Evolutionary conservation across 2,797 vertebrate species (phyloP), one percentile per base, ranked within the genome.

Genomic region (Spinus pinus): DNA sequence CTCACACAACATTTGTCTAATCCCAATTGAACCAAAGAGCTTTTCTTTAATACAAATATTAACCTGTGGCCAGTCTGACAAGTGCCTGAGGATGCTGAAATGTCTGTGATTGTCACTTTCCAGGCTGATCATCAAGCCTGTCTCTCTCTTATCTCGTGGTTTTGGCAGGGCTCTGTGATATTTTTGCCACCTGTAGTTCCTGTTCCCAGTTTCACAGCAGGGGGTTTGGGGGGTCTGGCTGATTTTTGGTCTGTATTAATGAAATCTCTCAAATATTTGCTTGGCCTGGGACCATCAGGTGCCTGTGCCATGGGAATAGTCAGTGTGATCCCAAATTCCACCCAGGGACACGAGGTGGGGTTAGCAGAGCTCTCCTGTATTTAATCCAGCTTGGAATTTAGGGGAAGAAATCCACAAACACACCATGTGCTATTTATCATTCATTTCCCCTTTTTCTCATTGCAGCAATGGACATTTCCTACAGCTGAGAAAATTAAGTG

Each of bases 41-140:
- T 95, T 91, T 70, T 69, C 82, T 53, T 60, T 57, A 60, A 37
- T 46, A 39, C 58, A 88, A 27, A 73, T 66, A 81, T 39, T 81
- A 51, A 70, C 56, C 70, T 46, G 0, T 9, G 57, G 57, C 46
- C 60, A 14, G 1, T 31, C 74, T 15, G 51, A 2, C 46, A 84
- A 3, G 46, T 66, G 2, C 7, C 53, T 23, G 49, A 92, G 86
- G 90, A 58, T 77, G 60, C 89, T 14, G 50, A 69, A 69, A n/a
- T 22, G 0, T 22, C 37, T 9, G 57, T 10, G 78, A 13, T 56
- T 61, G 0, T 28, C 19, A 5, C 73, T 67, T 42, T 5, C 25
- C 28, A 49, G 51, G 24, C 37, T n/a, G 1, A 42, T 50, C 33
- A 3, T 5, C 0, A 0, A 11, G 33, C 33, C 20, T 18, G 0